Evolutionary conservation across 2,797 vertebrate genomes (phyloP), one percentile per base, ranked within the genome.

Genomic region (Choloepus didactylus): DNA sequence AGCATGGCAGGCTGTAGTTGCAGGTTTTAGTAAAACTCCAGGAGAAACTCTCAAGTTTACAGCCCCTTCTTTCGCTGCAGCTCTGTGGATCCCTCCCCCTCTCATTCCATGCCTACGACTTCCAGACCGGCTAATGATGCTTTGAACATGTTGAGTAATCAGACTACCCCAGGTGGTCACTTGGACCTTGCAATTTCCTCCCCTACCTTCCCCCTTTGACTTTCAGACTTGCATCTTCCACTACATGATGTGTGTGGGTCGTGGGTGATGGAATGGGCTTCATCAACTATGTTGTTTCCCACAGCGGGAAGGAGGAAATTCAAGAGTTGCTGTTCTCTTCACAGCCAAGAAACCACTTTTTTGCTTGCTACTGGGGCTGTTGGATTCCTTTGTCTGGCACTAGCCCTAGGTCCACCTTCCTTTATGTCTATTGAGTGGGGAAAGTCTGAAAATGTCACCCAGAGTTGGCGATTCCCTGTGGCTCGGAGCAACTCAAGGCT

Each of bases 311-410:
- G 29, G 70, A 96, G 88, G 80, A 95, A 96, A 98, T 89, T 73
- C 84, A 93, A 81, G 72, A 95, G 62, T 35, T 93, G 56, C 88
- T 91, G 49, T 97, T 97, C 97, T 94, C 96, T 98, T 97, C 93
- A 81, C 69, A 51, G 72, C 77, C 94, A 89, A 76, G 79, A 95
- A 97, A 94, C 80, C 72, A 5, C 38, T 9, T 1, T 84, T 94
- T 87, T 86, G 76, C 75, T 95, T 60, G 31, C 70, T 94, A 87
- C 86, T 54, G 79, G 73, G 95, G 31, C 54, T 56, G 25, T 10
- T 29, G 81, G 72, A 51, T 94, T 38, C 81, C 84, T 87, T 89
- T 92, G 69, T 86, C 59, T 70, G 44, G 49, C 59, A 1, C n/a
- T 46, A 86, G 79, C 64, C 87, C 95, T 59, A 62, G 21, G 72